Evolutionary conservation across 2,113 vertebrate species (phyloP).

Genomic region (Eudyptes chrysolophus): DNA sequence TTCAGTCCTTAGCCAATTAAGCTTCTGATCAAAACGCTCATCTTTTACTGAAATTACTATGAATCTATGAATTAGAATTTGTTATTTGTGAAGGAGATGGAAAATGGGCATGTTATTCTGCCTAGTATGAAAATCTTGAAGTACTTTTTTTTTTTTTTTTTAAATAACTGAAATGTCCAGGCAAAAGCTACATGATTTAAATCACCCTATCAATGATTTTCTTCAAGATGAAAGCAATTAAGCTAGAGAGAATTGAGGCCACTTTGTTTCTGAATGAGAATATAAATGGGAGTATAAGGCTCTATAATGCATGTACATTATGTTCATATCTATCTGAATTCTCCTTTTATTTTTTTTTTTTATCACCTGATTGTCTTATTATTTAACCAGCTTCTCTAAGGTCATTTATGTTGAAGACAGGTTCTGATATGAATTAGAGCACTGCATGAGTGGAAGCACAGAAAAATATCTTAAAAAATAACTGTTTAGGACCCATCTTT

Average conservation of each 20-base stretch:
- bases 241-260: slow-evolving; percentile 9
- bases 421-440: background rate
- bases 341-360: background rate
- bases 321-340: slow-evolving; percentile 6
- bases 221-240: slow-evolving; percentile 54
- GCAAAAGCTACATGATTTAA: slow-evolving; percentile 1
- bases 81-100: background rate
- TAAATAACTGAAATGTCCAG: background rate
- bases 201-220: background rate
- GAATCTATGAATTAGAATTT: background rate
- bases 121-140: background rate
- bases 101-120: background rate
- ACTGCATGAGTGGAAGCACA: background rate
- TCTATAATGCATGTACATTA: background rate
- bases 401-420: background rate
- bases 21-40: background rate
- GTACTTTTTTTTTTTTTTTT: background rate
- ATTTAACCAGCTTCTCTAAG: slow-evolving; percentile 8
- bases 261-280: slow-evolving; percentile 31
- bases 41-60: background rate
- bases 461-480: background rate
- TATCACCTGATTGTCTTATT: slow-evolving; percentile 10
- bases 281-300: slow-evolving; percentile 30
- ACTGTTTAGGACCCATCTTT: background rate
- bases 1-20: background rate